Conservation (phyloP, 2,113 vertebrate species). For the Indicator maculatus region DNA sequence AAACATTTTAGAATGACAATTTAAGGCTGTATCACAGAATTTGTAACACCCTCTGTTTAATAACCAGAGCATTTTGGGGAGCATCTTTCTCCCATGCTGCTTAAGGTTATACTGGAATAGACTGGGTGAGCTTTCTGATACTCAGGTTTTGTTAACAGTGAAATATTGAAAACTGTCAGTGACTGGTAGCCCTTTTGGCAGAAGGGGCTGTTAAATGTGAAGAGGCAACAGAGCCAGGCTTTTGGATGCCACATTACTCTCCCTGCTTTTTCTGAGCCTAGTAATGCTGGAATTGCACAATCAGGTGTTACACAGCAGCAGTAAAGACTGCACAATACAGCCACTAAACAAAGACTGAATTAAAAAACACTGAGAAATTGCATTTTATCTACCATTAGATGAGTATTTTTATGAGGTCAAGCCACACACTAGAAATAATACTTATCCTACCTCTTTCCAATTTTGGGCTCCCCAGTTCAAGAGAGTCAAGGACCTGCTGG, state of each 20-base stretch:
- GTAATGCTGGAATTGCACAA: fast-evolving
- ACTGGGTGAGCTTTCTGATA: neutral
- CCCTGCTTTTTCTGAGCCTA: neutral
- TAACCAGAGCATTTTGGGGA: fast-evolving
- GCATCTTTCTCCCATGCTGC: neutral
- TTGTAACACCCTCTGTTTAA: neutral
- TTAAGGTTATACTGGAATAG: neutral
- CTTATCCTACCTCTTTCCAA: too few species aligned
- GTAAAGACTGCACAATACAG: neutral
- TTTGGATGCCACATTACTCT: neutral
- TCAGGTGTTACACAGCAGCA: neutral
- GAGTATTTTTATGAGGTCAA: slow-evolving; percentile 17
- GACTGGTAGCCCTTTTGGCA: neutral
- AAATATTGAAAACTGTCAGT: neutral
- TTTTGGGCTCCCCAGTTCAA: too few species aligned
- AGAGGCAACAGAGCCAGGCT: neutral
- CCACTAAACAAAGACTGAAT: slow-evolving; percentile 6
- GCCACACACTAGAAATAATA: slow-evolving; percentile 19
- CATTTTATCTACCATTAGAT: slow-evolving; percentile 1
- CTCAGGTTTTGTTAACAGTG: neutral
- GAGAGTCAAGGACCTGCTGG: too few species aligned
- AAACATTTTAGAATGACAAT: neutral
- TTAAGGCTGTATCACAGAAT: neutral
- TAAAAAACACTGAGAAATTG: slow-evolving; percentile 9
- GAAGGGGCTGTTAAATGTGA: neutral